Percentiles rank a stretch among this genome's conserved stretches.
Conservation (phyloP, 2,797 vertebrate species). For the Sciurus carolinensis region DNA sequence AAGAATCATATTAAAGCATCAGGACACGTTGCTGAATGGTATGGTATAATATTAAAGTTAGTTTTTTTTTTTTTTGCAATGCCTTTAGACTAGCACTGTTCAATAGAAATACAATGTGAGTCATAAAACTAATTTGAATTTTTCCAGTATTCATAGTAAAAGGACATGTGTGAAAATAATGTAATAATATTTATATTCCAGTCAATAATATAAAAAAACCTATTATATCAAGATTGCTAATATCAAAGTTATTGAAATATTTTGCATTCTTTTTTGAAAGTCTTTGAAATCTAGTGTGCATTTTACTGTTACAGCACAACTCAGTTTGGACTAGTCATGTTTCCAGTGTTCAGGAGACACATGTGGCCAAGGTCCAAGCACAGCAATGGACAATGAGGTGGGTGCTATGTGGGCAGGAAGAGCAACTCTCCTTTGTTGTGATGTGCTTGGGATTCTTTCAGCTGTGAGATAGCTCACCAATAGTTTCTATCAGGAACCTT, state of each 20-base stretch:
- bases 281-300: neutral
- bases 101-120: neutral
- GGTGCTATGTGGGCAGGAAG: fast-evolving
- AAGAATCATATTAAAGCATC: conserved; percentile 20
- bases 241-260: neutral
- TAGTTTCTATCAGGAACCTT: neutral
- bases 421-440: neutral
- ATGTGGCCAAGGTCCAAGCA: neutral
- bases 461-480: neutral
- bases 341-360: neutral
- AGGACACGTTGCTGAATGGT: neutral
- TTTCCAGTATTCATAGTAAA: conserved; percentile 44
- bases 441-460: neutral
- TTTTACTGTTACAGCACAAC: neutral
- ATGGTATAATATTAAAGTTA: neutral
- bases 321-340: neutral
- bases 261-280: neutral
- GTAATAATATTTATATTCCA: neutral
- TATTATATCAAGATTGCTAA: neutral
- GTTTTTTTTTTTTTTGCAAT: neutral
- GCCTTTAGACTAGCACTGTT: neutral
- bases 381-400: neutral
- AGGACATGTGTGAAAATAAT: neutral
- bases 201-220: conserved; percentile 5
- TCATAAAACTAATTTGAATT: neutral